Conservation (phyloP, 2,113 vertebrate genomes). For the Siniperca chuatsi region DNA sequence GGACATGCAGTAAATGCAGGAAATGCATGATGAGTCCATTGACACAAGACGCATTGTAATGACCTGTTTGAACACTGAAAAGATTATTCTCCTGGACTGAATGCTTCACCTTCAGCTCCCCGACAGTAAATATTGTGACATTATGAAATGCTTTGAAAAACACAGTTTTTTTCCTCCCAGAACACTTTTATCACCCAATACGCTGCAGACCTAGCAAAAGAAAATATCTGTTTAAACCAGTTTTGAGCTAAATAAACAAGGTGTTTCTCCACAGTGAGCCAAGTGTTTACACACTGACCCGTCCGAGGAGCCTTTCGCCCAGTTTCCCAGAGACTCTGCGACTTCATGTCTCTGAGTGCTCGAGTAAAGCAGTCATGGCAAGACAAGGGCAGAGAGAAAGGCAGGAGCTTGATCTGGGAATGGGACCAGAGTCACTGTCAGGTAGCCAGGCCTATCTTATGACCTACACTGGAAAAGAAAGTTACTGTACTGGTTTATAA, state of each 20-base stretch:
- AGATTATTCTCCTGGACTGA: neutral
- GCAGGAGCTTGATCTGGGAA: constrained; percentile 23
- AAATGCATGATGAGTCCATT: neutral
- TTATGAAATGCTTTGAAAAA: constrained; percentile 1
- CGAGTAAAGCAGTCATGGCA: constrained; percentile 20
- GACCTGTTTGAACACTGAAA: neutral
- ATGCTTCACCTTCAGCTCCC: neutral
- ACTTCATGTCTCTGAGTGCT: constrained; percentile 53
- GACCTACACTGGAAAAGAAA: constrained; percentile 12
- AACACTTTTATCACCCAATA: constrained; percentile 34
- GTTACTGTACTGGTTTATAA: neutral
- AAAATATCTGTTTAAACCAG: constrained; percentile 58
- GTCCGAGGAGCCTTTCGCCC: constrained; percentile 59
- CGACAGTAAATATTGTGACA: neutral
- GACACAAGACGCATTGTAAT: neutral
- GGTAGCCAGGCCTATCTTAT: constrained; percentile 31
- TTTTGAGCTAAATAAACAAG: constrained; percentile 68
- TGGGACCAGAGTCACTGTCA: constrained; percentile 27
- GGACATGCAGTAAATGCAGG: neutral
- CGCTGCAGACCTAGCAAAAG: constrained; percentile 11
- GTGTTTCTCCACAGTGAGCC: constrained; percentile 72
- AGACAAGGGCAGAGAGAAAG: constrained; percentile 22
- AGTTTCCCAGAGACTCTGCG: constrained; percentile 63
- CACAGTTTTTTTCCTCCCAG: neutral
- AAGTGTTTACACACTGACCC: constrained; percentile 72